A percentile compares a stretch with the other conserved stretches of the same genome.
Evolutionary conservation across 1,140 invertebrate species (phyloP).

Genomic region (Vanessa tameamea): DNA sequence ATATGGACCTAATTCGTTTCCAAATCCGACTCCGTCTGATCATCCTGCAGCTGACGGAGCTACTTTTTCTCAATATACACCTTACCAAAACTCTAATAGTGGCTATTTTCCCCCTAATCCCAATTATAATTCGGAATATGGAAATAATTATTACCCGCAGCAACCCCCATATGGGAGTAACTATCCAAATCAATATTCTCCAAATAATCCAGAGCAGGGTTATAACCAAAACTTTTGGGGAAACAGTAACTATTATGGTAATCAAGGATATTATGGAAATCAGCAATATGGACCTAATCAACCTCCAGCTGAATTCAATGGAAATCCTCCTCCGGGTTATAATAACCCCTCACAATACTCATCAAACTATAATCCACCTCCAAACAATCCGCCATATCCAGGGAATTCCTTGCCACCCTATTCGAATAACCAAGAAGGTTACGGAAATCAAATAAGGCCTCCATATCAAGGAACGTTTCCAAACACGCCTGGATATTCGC

Average conservation of each 20-base stretch:
- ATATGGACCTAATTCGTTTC: conserved; percentile 44
- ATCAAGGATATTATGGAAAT: conserved; percentile 69
- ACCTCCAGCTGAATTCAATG: conserved; percentile 41
- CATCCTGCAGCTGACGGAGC: conserved; percentile 56
- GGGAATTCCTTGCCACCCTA: conserved; percentile 43
- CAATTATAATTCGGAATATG: conserved; percentile 71
- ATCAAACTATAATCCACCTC: conserved; percentile 52
- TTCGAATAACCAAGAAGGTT: conserved; percentile 57
- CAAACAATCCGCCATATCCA: conserved; percentile 41
- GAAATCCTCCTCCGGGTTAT: conserved; percentile 45
- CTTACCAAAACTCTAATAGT: conserved; percentile 61
- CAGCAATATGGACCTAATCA: conserved; percentile 65
- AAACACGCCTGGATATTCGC: conserved; percentile 56
- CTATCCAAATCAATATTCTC: conserved; percentile 67
- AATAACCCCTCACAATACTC: conserved; percentile 62
- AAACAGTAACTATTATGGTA: conserved; percentile 68
- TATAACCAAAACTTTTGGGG: conserved; percentile 72
- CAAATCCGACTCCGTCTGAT: conserved; percentile 42
- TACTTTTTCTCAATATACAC: conserved; percentile 52
- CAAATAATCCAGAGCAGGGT: conserved; percentile 56
- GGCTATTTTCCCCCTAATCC: conserved; percentile 71
- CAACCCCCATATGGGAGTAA: conserved; percentile 50
- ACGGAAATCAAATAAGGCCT: conserved; percentile 53
- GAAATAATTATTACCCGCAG: conserved; percentile 49
- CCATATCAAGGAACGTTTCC: conserved; percentile 59